Conservation (phyloP, 2,113 vertebrate genomes). For the Crocuta crocuta region DNA sequence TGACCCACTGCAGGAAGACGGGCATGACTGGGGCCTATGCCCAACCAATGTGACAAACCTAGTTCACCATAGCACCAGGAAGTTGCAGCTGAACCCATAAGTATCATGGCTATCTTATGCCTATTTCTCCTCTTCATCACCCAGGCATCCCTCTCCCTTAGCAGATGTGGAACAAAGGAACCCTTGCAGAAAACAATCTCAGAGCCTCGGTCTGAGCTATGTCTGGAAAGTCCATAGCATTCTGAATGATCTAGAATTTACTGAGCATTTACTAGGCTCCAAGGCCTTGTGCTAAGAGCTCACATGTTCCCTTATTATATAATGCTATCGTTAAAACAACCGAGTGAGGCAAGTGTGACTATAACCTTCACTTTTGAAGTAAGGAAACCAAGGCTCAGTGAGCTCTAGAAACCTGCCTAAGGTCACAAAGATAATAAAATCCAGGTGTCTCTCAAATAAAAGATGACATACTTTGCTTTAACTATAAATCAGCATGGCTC, state of each 20-base stretch:
- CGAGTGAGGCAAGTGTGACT: not conserved
- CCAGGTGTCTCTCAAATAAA: not conserved
- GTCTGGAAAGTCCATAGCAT: not conserved
- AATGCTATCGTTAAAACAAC: not conserved
- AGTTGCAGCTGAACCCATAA: not conserved
- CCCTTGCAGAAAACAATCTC: not conserved
- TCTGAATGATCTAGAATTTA: not conserved
- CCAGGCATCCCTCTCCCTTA: not conserved
- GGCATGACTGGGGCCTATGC: not conserved
- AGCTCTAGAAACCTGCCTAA: not conserved
- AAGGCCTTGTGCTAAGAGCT: not conserved
- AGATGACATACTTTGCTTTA: not conserved
- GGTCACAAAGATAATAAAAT: not conserved
- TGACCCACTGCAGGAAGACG: not conserved
- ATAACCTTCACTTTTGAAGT: not conserved
- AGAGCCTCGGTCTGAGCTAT: not conserved
- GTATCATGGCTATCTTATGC: not conserved
- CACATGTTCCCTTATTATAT: not conserved
- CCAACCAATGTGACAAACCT: not conserved
- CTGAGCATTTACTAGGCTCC: not conserved
- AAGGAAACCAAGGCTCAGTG: not conserved
- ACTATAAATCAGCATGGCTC: not conserved
- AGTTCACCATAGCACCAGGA: not conserved
- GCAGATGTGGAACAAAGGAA: not conserved
- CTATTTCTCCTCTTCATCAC: not conserved